These are phyloP conservation scores for Aethina tumida DNA, from an alignment of 1,140 invertebrate species.

Conservation along the genomic window DNA sequence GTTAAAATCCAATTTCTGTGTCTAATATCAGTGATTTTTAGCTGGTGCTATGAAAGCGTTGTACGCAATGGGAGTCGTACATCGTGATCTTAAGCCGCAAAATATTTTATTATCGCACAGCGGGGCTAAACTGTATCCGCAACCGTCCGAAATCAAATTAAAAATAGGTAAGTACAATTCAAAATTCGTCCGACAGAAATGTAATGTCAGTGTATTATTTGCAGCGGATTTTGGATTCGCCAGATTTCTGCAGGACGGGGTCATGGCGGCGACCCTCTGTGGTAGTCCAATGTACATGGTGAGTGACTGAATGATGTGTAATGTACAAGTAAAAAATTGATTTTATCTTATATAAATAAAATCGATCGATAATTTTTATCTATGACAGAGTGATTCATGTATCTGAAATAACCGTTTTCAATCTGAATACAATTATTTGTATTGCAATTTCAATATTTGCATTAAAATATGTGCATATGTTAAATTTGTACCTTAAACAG, in stretches of 20 bases:
- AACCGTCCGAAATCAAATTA: constrained; percentile 82
- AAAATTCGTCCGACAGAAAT: neutral
- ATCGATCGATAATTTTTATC: neutral
- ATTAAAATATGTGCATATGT: constrained; percentile 1
- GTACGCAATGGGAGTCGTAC: constrained; percentile 94
- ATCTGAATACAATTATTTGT: neutral
- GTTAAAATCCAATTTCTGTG: constrained; percentile 4
- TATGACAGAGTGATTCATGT: neutral
- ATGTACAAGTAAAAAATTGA: no score
- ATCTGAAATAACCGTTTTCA: neutral
- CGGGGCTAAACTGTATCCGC: constrained; percentile 64
- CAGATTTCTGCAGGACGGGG: constrained; percentile 93
- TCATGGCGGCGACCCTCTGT: constrained; percentile 98
- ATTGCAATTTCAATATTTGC: constrained; percentile 2
- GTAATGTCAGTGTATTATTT: constrained; percentile 29
- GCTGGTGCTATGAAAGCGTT: constrained; percentile 95
- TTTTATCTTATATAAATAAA: no score
- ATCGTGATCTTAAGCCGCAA: constrained; percentile 97
- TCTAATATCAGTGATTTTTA: constrained; percentile 28
- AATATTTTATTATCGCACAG: constrained; percentile 88
- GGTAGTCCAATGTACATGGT: constrained; percentile 99
- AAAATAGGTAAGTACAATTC: constrained; percentile 72
- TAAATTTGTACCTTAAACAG: constrained; percentile 40
- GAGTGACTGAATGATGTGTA: no score
- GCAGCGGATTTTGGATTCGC: constrained; percentile 99